Evolutionary conservation across 2,888 invertebrate species (phyloP).

Genomic region (Rhamphomyia laevipes): DNA sequence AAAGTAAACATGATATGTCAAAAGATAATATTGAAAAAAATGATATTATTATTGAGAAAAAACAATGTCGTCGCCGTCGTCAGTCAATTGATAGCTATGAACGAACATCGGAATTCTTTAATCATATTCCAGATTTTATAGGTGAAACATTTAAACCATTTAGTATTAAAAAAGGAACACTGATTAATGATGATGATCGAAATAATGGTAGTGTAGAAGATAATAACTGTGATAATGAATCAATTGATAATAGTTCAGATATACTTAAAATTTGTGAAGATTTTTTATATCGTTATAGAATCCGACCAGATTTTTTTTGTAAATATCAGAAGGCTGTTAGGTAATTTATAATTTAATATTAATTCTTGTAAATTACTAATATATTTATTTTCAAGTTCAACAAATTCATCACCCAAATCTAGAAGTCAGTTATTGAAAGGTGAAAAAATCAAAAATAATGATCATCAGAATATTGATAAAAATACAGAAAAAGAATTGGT

Average conservation of each 20-base stretch:
- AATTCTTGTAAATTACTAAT: neutral
- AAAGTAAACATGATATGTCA: neutral
- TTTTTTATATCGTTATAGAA: conserved; percentile 51
- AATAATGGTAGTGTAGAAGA: conserved; percentile 6
- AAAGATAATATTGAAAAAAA: conserved; percentile 25
- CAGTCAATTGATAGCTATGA: conserved; percentile 21
- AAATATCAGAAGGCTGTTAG: conserved; percentile 46
- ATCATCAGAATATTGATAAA: conserved; percentile 10
- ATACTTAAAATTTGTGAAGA: conserved; percentile 46
- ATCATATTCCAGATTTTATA: conserved; percentile 29
- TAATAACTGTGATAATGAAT: conserved; percentile 6
- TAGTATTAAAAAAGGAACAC: conserved; percentile 4
- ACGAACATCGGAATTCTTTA: conserved; percentile 28
- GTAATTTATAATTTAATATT: conserved; percentile 19
- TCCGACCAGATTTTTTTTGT: conserved; percentile 68
- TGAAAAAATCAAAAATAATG: conserved; percentile 4
- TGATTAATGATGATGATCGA: conserved; percentile 4
- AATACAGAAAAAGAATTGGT: neutral
- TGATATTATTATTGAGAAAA: conserved; percentile 13
- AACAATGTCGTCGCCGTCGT: neutral
- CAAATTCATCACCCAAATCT: conserved; percentile 14
- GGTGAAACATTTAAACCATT: conserved; percentile 23
- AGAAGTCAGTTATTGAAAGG: conserved; percentile 7
- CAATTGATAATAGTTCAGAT: conserved; percentile 21
- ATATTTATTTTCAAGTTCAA: conserved; percentile 13